Base-by-base conservation (phyloP, 2,113 vertebrate species). In the Melanocharis versteri region DNA sequence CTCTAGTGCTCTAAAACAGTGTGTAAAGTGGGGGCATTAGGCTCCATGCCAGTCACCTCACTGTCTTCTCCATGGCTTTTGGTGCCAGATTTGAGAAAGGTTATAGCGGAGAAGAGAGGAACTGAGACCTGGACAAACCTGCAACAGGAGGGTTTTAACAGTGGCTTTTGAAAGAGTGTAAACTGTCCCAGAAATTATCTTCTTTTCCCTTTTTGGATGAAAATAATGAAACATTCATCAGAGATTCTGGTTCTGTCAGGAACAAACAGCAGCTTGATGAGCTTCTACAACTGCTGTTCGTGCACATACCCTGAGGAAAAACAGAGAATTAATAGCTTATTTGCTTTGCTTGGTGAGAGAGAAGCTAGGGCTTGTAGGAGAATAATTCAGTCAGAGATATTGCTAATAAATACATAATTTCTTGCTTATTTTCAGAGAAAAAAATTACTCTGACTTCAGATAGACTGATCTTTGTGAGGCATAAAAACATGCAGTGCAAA, bases 311-410 rank as follows among this genome's bases (percentile, higher is more conserved):
- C 92, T 7, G 76, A 96, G 94, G 93, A 89, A 92, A 92, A 92
- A 45, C 45, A 92, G 65, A 70, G 85, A 93, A 96, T 97, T 93
- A 96, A 95, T 95, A 95, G 92, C 73, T 94, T 95, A 84, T 96
- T 95, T 96, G 88, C 89, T 96, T 94, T 92, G 16, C 53, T 94
- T 93, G 82, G 90, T 89, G 54, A 95, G 45, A 62, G 39, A 90
- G 92, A 93, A 81, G 69, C 51, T 89, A 44, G 30, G 83, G 82
- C 62, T 89, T 93, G 75, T 73, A 85, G 79, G 26, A 71, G 79
- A 92, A 71, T 81, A 86, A 84, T 90, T 94, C 72, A 81, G 37
- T 60, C 31, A 69, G 72, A 96, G 69, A 89, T 89, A 86, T 71
- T 81, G 30, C 48, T 92, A 87, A 90, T 75, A 97, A 93, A 87